These are phyloP conservation scores for Catharus ustulatus DNA, from an alignment of 2,797 vertebrate species.

Conservation along the genomic window DNA sequence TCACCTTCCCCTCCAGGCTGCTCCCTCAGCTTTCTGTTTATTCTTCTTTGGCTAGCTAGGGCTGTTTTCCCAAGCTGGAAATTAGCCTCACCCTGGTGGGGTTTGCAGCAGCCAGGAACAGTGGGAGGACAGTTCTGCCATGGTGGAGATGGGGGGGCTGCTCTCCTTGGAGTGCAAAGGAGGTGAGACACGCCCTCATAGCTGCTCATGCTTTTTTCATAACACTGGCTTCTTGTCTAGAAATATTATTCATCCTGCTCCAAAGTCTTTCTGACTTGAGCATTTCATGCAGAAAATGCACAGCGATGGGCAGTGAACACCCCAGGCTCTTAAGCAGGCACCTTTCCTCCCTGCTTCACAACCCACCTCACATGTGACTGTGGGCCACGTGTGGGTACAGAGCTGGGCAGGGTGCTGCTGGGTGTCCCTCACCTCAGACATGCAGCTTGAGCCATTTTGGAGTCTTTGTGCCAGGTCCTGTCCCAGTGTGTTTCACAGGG, in stretches of 20 bases:
- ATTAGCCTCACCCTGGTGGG: neutral
- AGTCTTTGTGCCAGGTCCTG: neutral
- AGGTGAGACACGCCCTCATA: neutral
- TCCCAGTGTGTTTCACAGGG: neutral
- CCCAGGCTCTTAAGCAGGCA: neutral
- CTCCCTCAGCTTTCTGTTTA: neutral
- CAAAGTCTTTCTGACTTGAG: neutral
- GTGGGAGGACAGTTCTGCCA: neutral
- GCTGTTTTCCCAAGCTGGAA: neutral
- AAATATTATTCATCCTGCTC: neutral
- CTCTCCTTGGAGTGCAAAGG: neutral
- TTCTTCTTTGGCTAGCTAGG: neutral
- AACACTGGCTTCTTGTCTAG: neutral
- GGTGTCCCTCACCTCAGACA: accelerated
- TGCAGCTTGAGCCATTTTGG: accelerated
- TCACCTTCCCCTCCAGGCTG: neutral
- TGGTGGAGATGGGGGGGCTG: neutral
- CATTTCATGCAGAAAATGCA: conserved; percentile 7
- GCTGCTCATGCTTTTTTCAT: neutral
- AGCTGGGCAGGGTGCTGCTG: neutral
- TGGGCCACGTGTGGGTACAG: neutral
- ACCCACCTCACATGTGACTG: accelerated
- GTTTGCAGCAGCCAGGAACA: neutral
- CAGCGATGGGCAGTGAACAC: neutral
- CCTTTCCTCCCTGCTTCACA: neutral